A percentile compares a stretch with the other conserved stretches of the same genome.
These are phyloP conservation scores for human (Homo sapiens) DNA, from an alignment of 2,113 vertebrate genomes.

Conservation along the genomic window GRCh38 chr12:3031001-3031500, in stretches of 20 bases:
- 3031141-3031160: accelerated
- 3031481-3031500: background rate
- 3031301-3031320: background rate
- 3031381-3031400: background rate
- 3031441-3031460: background rate
- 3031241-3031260: background rate
- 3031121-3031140: background rate
- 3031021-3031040: background rate
- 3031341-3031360: background rate
- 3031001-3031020: background rate
- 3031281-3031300: background rate
- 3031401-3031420: background rate
- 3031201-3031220: accelerated
- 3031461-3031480: background rate
- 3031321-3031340: background rate
- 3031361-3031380: background rate
- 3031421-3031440: background rate
- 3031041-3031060: background rate
- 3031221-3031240: background rate
- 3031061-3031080: background rate
- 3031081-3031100: background rate
- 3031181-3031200: background rate
- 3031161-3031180: background rate
- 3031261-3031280: background rate
- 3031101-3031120: background rate